phyloP scores from a whole-genome alignment of 2,113 vertebrate genomes.

The Riparia riparia region DNA sequence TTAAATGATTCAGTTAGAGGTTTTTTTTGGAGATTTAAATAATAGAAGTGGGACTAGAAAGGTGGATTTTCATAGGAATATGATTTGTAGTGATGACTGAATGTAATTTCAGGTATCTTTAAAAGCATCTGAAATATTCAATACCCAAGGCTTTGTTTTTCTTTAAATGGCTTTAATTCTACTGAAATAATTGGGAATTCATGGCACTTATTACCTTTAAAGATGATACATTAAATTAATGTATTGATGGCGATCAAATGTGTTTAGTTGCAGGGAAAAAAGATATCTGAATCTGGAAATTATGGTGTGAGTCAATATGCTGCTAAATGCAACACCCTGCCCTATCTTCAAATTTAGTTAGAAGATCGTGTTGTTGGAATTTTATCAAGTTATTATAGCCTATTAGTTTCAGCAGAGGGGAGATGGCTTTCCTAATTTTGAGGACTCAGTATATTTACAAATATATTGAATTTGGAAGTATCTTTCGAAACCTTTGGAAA shows the following conservation, averaged over 20 bases:
- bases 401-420: neutral
- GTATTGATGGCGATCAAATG: neutral
- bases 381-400: neutral
- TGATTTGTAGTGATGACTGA: neutral
- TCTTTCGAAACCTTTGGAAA: neutral
- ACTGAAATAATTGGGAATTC: neutral
- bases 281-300: neutral
- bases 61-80: neutral
- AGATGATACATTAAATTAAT: neutral
- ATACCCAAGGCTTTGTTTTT: neutral
- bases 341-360: neutral
- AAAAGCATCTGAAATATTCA: conserved; percentile 1
- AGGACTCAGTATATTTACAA: neutral
- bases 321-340: neutral
- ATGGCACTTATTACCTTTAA: neutral
- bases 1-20: neutral
- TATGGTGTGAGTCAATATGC: neutral
- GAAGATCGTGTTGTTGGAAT: neutral
- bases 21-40: neutral
- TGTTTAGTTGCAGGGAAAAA: neutral
- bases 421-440: neutral
- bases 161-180: conserved; percentile 7
- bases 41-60: neutral
- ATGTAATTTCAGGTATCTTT: neutral
- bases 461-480: neutral